phyloP scores from a whole-genome alignment of 2,797 vertebrate genomes.

The Galaxias olidus region DNA sequence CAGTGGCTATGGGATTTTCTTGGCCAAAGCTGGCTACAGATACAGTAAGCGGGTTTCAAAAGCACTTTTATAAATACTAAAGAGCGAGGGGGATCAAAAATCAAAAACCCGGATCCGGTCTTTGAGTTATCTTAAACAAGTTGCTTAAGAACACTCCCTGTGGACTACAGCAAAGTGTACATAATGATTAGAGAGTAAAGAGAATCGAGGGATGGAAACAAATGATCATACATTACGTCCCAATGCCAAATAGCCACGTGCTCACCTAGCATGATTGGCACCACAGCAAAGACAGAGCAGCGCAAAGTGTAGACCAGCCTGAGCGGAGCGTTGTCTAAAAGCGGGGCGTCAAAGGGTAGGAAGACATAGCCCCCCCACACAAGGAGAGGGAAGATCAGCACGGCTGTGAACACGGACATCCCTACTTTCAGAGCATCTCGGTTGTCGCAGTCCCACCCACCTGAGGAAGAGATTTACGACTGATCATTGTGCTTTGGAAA shows the following conservation, averaged over 20 bases:
- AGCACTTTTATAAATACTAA: too few relatives aligned
- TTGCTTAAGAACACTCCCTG: too few relatives aligned
- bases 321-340: conserved; percentile 71
- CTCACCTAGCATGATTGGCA: conserved; percentile 87
- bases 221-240: background rate
- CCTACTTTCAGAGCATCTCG: conserved; percentile 70
- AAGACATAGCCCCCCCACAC: conserved; percentile 86
- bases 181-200: background rate
- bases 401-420: conserved; percentile 73
- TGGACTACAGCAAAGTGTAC: too few relatives aligned
- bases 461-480: conserved; percentile 25
- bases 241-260: background rate
- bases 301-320: conserved; percentile 86
- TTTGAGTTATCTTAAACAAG: too few relatives aligned
- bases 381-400: conserved; percentile 83
- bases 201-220: background rate
- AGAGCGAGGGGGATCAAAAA: too few relatives aligned
- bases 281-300: conserved; percentile 82
- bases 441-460: conserved; percentile 34
- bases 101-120: too few relatives aligned
- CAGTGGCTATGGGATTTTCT: too few relatives aligned
- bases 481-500: too few relatives aligned
- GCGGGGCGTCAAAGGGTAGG: conserved; percentile 86
- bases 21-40: too few relatives aligned
- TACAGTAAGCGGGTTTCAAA: too few relatives aligned